phyloP scores from a whole-genome alignment of 2,113 vertebrate genomes.

The Protomyctophum bolini region DNA sequence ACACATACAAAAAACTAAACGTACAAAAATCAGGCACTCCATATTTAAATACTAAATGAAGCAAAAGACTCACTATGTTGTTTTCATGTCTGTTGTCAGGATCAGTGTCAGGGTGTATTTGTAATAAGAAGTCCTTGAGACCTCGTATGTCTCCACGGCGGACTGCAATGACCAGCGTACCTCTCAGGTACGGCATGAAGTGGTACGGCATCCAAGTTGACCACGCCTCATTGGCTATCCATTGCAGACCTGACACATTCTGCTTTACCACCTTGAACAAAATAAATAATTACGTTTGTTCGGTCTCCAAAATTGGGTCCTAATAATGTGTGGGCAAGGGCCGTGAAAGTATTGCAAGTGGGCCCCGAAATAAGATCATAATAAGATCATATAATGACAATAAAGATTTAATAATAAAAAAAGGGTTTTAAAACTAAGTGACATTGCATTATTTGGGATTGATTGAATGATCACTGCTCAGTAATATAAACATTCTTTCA shows the following conservation, averaged over 20 bases:
- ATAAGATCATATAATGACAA: no score
- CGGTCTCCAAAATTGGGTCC: no score
- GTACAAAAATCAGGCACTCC: no score
- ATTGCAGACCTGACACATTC: conserved; percentile 23
- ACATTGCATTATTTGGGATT: no score
- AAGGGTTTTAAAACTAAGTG: no score
- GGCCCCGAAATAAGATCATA: no score
- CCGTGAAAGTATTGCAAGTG: no score
- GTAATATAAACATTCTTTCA: no score
- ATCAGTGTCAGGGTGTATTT: conserved; percentile 5
- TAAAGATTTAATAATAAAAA: no score
- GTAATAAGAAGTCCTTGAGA: conserved; percentile 48
- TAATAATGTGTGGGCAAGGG: no score
- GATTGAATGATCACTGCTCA: no score
- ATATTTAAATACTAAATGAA: not conserved
- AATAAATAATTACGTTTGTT: no score
- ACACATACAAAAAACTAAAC: not conserved
- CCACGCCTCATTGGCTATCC: conserved; percentile 71
- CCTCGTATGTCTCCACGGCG: conserved; percentile 55
- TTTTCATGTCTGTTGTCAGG: conserved; percentile 31
- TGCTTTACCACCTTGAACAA: conserved; percentile 24
- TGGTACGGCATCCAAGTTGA: conserved; percentile 24
- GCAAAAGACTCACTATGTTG: conserved; percentile 17
- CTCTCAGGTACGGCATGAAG: conserved; percentile 53
- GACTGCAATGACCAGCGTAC: conserved; percentile 63